These are phyloP conservation scores for Drosophila picticornis DNA, from an alignment of 2,888 invertebrate species.

Conservation along the genomic window DNA sequence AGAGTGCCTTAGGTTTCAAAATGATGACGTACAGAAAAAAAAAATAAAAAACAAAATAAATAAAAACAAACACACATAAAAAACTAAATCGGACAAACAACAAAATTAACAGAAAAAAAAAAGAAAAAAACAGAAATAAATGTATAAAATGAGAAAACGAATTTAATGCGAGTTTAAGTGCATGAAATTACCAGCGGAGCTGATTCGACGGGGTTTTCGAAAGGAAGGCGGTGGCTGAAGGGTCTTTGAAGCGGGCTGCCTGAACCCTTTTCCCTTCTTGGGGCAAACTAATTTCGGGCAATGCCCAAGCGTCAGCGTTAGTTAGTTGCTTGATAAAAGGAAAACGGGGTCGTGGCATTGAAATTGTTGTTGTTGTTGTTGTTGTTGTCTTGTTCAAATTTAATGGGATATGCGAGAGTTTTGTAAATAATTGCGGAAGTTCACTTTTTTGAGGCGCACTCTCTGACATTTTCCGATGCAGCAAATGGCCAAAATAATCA, in stretches of 20 bases:
- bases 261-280: conserved; percentile 45
- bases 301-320: neutral
- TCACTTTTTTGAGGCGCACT: conserved; percentile 49
- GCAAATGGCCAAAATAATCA: neutral
- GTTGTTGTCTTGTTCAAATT: conserved; percentile 36
- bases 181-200: conserved; percentile 70
- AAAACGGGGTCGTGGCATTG: conserved; percentile 32
- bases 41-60: conserved; percentile 9
- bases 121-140: neutral
- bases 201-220: conserved; percentile 14
- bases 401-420: conserved; percentile 66
- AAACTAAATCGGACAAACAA: conserved; percentile 72
- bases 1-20: conserved; percentile 63
- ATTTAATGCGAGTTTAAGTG: conserved; percentile 75
- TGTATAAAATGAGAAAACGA: conserved; percentile 15
- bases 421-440: conserved; percentile 82
- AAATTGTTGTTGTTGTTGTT: conserved; percentile 35
- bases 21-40: conserved; percentile 65
- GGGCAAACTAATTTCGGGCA: conserved; percentile 43
- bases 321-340: conserved; percentile 6
- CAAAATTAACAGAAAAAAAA: conserved; percentile 64
- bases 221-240: neutral
- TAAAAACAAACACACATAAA: conserved; percentile 39
- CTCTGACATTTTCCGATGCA: conserved; percentile 54
- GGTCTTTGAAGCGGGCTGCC: conserved; percentile 2